Evolutionary conservation across 2,888 invertebrate species (phyloP).

Genomic region (Drosophila recens): DNA sequence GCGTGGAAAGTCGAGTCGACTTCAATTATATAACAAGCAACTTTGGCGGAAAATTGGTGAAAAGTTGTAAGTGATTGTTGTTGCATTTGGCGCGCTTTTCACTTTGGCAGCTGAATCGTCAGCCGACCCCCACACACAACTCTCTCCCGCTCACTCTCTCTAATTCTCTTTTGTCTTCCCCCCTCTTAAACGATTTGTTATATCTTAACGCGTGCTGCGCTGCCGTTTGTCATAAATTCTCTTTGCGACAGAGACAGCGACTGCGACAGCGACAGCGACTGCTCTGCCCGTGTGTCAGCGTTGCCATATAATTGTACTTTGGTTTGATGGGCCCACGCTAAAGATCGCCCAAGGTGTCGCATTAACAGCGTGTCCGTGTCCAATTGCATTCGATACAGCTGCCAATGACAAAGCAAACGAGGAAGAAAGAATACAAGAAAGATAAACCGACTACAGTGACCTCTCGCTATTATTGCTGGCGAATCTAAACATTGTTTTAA

Average conservation of each 20-base stretch:
- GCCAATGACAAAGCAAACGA: slow-evolving; percentile 23
- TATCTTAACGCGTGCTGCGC: slow-evolving; percentile 59
- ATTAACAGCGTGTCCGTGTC: slow-evolving; percentile 54
- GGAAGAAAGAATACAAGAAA: slow-evolving; percentile 15
- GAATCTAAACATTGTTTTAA: not conserved
- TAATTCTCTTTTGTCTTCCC: slow-evolving; percentile 5
- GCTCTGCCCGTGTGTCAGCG: slow-evolving; percentile 1
- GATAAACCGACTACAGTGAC: slow-evolving; percentile 21
- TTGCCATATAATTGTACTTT: slow-evolving; percentile 23
- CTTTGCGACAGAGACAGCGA: slow-evolving; percentile 3
- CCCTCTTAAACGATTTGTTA: slow-evolving; percentile 46
- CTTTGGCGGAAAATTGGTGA: slow-evolving; percentile 53
- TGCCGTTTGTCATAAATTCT: slow-evolving; percentile 47
- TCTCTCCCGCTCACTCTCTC: not conserved
- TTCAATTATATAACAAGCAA: slow-evolving; percentile 68
- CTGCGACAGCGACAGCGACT: not conserved
- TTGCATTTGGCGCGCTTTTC: slow-evolving; percentile 58
- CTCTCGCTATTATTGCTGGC: not conserved
- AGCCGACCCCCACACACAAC: not conserved
- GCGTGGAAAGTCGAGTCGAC: slow-evolving; percentile 61
- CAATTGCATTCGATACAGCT: slow-evolving; percentile 69
- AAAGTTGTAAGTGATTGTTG: slow-evolving; percentile 42
- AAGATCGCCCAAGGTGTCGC: slow-evolving; percentile 54
- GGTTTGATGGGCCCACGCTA: slow-evolving; percentile 8
- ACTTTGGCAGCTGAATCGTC: slow-evolving; percentile 40